A percentile compares a stretch with the other conserved stretches of the same genome.
phyloP scores from a whole-genome alignment of 1,140 invertebrate genomes.

The Papilio glaucus region DNA sequence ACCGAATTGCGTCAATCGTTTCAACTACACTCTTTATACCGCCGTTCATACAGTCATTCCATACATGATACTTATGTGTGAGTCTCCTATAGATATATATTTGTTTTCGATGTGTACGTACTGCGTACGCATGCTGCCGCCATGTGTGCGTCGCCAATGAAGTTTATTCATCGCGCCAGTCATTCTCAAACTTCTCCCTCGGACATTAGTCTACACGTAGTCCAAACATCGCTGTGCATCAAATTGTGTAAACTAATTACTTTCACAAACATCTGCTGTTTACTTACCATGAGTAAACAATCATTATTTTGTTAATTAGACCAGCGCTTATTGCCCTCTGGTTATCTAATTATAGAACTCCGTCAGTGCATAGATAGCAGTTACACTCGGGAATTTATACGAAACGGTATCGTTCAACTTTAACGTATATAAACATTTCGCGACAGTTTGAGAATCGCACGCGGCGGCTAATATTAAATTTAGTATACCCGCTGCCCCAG shows the following conservation, averaged over 20 bases:
- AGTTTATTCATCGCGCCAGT: constrained; percentile 67
- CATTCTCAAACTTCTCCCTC: constrained; percentile 65
- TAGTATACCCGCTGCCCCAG: constrained; percentile 77
- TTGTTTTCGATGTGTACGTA: constrained; percentile 59
- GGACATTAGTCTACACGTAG: not conserved
- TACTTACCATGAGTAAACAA: constrained; percentile 36
- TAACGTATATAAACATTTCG: constrained; percentile 15
- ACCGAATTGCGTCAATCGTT: constrained; percentile 75
- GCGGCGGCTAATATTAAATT: constrained; percentile 81
- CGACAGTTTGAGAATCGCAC: constrained; percentile 67
- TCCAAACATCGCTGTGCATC: constrained; percentile 7
- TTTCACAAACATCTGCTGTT: constrained; percentile 25
- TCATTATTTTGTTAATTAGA: constrained; percentile 43
- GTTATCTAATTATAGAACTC: constrained; percentile 40
- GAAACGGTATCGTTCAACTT: constrained; percentile 14
- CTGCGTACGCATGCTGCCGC: constrained; percentile 62
- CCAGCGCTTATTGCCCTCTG: constrained; percentile 37
- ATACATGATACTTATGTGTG: constrained; percentile 55
- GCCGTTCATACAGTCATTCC: constrained; percentile 66
- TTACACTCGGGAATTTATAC: constrained; percentile 35
- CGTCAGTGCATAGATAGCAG: constrained; percentile 46
- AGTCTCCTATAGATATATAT: constrained; percentile 76
- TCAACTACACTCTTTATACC: constrained; percentile 70
- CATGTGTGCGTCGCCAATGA: constrained; percentile 80
- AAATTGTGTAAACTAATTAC: constrained; percentile 35